phyloP scores from a whole-genome alignment of 2,113 vertebrate species.

The Pterophyllum scalare region DNA sequence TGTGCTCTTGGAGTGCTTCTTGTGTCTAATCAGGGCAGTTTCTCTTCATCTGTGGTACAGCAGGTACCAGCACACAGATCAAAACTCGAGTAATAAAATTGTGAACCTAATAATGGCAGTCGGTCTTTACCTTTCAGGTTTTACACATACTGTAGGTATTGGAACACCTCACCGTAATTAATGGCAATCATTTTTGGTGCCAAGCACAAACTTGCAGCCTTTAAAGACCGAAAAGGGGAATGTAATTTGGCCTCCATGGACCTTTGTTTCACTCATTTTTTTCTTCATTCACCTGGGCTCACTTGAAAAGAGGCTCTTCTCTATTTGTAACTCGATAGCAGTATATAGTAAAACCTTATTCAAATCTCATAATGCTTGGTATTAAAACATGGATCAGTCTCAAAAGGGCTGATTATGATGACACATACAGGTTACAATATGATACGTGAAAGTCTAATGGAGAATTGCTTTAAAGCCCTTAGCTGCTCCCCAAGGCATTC shows the following conservation, averaged over 20 bases:
- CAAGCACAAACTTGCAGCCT: background rate
- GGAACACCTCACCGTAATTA: too few relatives aligned
- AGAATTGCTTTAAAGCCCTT: background rate
- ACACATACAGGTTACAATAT: too few relatives aligned
- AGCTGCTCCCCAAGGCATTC: background rate
- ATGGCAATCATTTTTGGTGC: background rate
- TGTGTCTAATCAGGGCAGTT: too few relatives aligned
- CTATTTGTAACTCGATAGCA: background rate
- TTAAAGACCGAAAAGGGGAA: background rate
- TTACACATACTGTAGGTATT: background rate
- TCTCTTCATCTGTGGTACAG: too few relatives aligned
- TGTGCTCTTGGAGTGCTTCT: too few relatives aligned
- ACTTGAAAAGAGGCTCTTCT: too few relatives aligned
- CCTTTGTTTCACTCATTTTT: background rate
- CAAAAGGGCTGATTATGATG: too few relatives aligned
- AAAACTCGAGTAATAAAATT: background rate
- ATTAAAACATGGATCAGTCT: too few relatives aligned
- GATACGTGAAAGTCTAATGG: background rate
- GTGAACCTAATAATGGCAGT: background rate
- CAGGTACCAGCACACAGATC: too few relatives aligned
- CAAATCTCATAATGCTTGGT: background rate
- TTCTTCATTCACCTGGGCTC: background rate
- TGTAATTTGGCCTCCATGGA: background rate
- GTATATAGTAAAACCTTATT: background rate
- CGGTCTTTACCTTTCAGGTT: background rate